A percentile compares a stretch with the other conserved stretches of the same genome.
These are phyloP conservation scores for Phragmatobia fuliginosa DNA, from an alignment of 2,888 invertebrate genomes.

Conservation along the genomic window DNA sequence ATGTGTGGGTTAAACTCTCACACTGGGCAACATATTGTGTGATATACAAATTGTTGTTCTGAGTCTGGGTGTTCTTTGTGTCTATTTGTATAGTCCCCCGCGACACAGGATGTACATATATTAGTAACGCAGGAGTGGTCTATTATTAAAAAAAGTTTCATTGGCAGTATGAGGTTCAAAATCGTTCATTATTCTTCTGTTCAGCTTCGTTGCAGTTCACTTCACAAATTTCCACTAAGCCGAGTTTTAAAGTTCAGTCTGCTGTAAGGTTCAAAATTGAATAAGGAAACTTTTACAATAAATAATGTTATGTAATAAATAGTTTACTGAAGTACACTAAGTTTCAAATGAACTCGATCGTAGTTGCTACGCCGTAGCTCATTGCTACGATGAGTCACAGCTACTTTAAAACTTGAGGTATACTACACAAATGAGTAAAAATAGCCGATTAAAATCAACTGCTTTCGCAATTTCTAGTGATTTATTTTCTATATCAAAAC, in stretches of 20 bases:
- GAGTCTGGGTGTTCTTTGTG: too few relatives aligned
- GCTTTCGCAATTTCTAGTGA: not conserved
- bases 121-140: too few relatives aligned
- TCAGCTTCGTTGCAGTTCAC: not conserved
- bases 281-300: constrained; percentile 43
- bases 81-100: too few relatives aligned
- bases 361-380: constrained; percentile 42
- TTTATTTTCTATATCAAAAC: too few relatives aligned
- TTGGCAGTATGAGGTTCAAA: not conserved
- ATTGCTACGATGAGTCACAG: constrained; percentile 28
- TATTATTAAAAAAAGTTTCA: not conserved
- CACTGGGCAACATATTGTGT: too few relatives aligned
- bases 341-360: constrained; percentile 39
- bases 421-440: not conserved
- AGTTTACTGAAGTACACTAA: constrained; percentile 40
- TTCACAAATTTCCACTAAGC: constrained; percentile 10
- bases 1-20: too few relatives aligned
- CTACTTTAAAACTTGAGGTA: constrained; percentile 10
- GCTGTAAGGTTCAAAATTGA: constrained; percentile 28
- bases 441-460: not conserved
- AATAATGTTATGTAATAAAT: constrained; percentile 48
- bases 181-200: not conserved
- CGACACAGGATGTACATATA: too few relatives aligned
- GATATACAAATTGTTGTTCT: too few relatives aligned
- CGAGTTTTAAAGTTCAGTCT: constrained; percentile 25